Conservation (phyloP, 2,797 vertebrate genomes). For the Takifugu rubripes region DNA sequence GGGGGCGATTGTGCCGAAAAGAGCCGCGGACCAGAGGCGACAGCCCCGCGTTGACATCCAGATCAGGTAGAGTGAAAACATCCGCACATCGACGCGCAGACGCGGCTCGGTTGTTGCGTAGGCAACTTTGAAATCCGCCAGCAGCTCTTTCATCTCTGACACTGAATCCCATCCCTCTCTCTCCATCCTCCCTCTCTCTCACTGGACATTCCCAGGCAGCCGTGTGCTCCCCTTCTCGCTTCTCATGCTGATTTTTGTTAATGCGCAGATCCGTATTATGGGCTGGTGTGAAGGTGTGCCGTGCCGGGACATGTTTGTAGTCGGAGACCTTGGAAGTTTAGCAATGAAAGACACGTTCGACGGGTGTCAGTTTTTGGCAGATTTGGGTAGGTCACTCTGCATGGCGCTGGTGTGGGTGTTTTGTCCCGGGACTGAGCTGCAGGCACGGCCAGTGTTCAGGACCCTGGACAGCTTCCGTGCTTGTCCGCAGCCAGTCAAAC, state of each 20-base stretch:
- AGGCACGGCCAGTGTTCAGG: conserved; percentile 36
- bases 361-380: background rate
- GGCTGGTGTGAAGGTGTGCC: conserved; percentile 12
- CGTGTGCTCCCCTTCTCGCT: conserved; percentile 11
- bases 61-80: conserved; percentile 58
- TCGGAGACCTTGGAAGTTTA: background rate
- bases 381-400: background rate
- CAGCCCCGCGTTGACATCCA: conserved; percentile 30
- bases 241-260: conserved; percentile 1
- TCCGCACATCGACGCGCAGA: conserved; percentile 26
- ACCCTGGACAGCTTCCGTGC: conserved; percentile 50
- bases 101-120: conserved; percentile 34
- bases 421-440: conserved; percentile 51
- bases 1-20: conserved; percentile 18
- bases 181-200: background rate
- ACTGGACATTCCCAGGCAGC: background rate
- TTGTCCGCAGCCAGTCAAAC: background rate
- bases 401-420: conserved; percentile 5
- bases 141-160: conserved; percentile 24
- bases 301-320: background rate
- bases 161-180: conserved; percentile 17
- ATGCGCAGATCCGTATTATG: conserved; percentile 20
- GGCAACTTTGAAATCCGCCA: conserved; percentile 51
- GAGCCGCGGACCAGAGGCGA: conserved; percentile 11
- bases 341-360: background rate